Conservation (phyloP, 37 sponge, comb jelly and placozoan species). For the Trichoplax adhaerens region DNA sequence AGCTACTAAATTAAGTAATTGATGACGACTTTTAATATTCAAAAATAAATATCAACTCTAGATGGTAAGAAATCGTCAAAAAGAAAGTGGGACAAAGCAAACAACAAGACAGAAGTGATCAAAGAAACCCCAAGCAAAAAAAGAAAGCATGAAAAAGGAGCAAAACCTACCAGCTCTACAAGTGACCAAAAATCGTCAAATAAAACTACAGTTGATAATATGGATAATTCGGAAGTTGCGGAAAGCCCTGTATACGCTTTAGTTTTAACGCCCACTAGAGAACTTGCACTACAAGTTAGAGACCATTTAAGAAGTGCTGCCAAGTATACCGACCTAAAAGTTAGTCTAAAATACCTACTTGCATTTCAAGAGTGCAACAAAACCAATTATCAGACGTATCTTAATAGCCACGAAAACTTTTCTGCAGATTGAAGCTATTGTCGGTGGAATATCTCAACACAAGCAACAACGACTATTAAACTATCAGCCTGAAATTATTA, state of each 20-base stretch:
- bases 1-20: too few species aligned
- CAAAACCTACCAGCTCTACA: not conserved
- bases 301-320: slow-evolving; percentile 50
- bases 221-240: slow-evolving; percentile 17
- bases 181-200: too few species aligned
- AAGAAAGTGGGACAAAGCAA: slow-evolving; percentile 3
- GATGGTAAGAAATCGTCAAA: not conserved
- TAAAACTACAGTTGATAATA: slow-evolving; percentile 15
- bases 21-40: too few species aligned
- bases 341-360: not conserved
- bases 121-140: slow-evolving; percentile 32
- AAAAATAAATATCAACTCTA: too few species aligned
- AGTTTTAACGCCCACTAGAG: slow-evolving; percentile 78
- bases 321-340: slow-evolving; percentile 60
- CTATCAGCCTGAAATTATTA: slow-evolving; percentile 63
- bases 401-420: not conserved
- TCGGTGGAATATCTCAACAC: slow-evolving; percentile 78
- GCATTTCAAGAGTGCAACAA: too few species aligned
- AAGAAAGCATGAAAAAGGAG: slow-evolving; percentile 14
- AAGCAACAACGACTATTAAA: slow-evolving; percentile 80
- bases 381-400: not conserved
- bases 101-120: not conserved
- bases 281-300: slow-evolving; percentile 76
- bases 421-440: slow-evolving; percentile 55
- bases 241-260: slow-evolving; percentile 30